phyloP scores from a whole-genome alignment of 2,113 vertebrate species.

The Limanda limanda region DNA sequence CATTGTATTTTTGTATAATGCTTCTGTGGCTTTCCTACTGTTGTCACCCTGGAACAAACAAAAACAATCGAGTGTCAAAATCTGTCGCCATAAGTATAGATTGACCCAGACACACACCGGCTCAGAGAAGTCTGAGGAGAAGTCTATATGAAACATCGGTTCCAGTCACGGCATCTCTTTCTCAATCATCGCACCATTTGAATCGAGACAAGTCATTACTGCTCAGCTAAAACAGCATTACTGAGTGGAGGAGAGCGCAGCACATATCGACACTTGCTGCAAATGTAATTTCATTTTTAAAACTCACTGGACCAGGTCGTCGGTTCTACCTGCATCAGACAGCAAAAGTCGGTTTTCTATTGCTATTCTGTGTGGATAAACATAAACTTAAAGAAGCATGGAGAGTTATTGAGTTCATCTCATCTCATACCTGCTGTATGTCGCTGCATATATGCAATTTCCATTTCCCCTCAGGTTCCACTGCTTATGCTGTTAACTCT shows the following conservation, averaged over 20 bases:
- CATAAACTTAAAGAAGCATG: constrained; percentile 24
- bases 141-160: constrained; percentile 88
- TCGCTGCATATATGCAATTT: constrained; percentile 3
- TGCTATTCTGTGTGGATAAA: constrained; percentile 47
- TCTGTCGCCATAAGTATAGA: too few relatives aligned
- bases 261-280: constrained; percentile 21
- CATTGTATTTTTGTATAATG: background rate
- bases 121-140: background rate
- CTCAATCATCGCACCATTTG: background rate
- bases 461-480: constrained; percentile 8
- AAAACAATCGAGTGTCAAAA: background rate
- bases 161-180: constrained; percentile 82
- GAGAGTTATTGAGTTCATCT: background rate
- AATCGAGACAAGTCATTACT: background rate
- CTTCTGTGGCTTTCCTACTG: background rate
- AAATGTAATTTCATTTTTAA: constrained; percentile 45
- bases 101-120: background rate
- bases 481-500: constrained; percentile 12
- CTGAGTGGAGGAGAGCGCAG: constrained; percentile 13
- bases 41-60: background rate
- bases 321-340: background rate
- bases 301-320: background rate
- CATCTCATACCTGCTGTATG: background rate
- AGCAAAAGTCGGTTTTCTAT: background rate
- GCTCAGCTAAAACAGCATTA: constrained; percentile 71